Evolutionary conservation across 2,888 invertebrate genomes (phyloP).

Genomic region (Folsomia manolachei): DNA sequence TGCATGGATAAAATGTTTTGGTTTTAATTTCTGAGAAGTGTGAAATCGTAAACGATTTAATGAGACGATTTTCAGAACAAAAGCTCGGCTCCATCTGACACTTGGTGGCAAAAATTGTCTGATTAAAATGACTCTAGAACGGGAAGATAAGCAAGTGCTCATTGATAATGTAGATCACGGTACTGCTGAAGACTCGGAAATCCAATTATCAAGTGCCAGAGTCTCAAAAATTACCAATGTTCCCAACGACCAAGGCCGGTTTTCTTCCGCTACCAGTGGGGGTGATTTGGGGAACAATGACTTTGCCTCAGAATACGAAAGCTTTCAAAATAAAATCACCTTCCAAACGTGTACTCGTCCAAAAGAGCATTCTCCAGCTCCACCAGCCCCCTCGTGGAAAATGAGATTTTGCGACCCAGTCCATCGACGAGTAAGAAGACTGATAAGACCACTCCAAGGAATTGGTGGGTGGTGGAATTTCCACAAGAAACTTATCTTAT

Average conservation of each 20-base stretch:
- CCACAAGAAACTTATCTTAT: constrained; percentile 9
- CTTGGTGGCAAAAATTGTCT: too few species aligned
- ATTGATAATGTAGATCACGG: not conserved
- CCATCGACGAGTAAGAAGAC: not conserved
- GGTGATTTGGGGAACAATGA: not conserved
- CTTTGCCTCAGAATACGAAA: not conserved
- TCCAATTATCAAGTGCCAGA: not conserved
- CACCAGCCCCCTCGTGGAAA: not conserved
- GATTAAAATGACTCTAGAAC: too few species aligned
- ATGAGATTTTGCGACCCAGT: not conserved
- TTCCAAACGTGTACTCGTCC: not conserved
- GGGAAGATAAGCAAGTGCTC: constrained; percentile 6
- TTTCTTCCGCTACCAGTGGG: not conserved
- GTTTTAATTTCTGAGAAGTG: too few species aligned
- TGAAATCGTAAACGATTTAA: too few species aligned
- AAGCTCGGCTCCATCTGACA: too few species aligned
- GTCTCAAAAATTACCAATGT: not conserved
- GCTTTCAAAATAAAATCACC: not conserved
- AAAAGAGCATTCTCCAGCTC: not conserved
- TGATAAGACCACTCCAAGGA: not conserved
- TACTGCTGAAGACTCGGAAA: not conserved
- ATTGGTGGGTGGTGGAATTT: not conserved
- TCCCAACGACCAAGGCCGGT: not conserved
- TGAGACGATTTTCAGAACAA: too few species aligned
- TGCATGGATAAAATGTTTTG: too few species aligned